Evolutionary conservation across 2,888 invertebrate species (phyloP), one percentile per base, ranked within the genome.

Genomic region (Ophion costatus): DNA sequence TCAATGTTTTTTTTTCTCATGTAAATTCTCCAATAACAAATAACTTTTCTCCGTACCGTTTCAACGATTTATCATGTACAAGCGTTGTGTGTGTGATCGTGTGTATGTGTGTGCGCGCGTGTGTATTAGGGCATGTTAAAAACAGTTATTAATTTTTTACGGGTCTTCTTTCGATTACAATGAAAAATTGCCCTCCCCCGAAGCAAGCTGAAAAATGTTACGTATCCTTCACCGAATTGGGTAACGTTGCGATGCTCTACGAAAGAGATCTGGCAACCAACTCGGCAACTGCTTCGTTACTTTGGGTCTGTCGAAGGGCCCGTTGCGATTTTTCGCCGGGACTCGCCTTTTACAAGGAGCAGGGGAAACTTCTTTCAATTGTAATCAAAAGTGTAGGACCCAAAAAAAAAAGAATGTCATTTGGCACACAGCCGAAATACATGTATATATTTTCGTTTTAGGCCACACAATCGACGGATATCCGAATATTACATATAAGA

Each of bases 381-480:
- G 51, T 14, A 51, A 51, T 51, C 51, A 51, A 51, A 9, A 38
- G 38, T 14, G 17, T 17, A 51, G 11, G 17, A 51, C 51, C 51
- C 51, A 17, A 14, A 51, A 17, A 11, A 45, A 45, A 51, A 51
- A 45, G 17, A 51, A 51, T 17, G 11, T 17, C 5, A 51, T 14
- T 51, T 17, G 51, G 17, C 5, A 51, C 51, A 14, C 51, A 14
- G 2, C 51, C 17, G 17, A 17, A 17, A 51, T 17, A 75, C 24
- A 66, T 33, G 45, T 51, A 66, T 75, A 51, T 75, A 45, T 57
- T 33, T 66, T 80, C 80, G 70, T 79, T 82, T 85, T 85, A 85
- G 84, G 84, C 84, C 84, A 79, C 84, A 82, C 84, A 82, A 79
- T 84, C 81, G 84, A 84, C 84, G 82, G 78, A 81, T 66, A 75